phyloP scores from a whole-genome alignment of 1,140 invertebrate species.

The Atta colombica region DNA sequence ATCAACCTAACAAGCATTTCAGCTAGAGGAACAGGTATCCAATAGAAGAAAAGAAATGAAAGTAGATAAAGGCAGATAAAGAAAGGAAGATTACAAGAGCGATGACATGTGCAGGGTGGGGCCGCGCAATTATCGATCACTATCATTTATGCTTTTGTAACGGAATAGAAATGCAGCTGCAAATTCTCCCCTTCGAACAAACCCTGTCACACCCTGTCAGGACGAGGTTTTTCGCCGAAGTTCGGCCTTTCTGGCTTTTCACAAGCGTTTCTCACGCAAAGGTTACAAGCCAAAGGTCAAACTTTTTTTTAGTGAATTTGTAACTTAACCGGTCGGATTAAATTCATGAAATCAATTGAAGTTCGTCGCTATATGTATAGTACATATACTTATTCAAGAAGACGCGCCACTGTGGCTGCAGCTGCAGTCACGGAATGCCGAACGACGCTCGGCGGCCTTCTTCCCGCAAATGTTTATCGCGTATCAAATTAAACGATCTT shows the following conservation, averaged over 20 bases:
- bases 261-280: slow-evolving; percentile 64
- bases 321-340: background rate
- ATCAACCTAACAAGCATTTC: no score
- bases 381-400: background rate
- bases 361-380: background rate
- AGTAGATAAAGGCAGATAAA: background rate
- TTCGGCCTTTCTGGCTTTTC: slow-evolving; percentile 43
- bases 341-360: slow-evolving; percentile 28
- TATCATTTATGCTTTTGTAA: slow-evolving; percentile 61
- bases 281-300: background rate
- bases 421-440: slow-evolving; percentile 33
- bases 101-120: slow-evolving; percentile 38
- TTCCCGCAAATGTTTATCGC: slow-evolving; percentile 34
- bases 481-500: slow-evolving; percentile 46
- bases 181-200: slow-evolving; percentile 30
- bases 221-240: slow-evolving; percentile 52
- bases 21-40: no score
- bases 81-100: background rate
- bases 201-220: background rate
- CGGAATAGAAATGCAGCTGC: slow-evolving; percentile 69
- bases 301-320: background rate
- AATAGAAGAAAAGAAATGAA: background rate
- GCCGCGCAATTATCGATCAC: slow-evolving; percentile 73
- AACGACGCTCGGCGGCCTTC: background rate
- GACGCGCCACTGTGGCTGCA: slow-evolving; percentile 32